Evolutionary conservation across 2,888 invertebrate genomes (phyloP).

Genomic region (Lasioglossum oenotherae): DNA sequence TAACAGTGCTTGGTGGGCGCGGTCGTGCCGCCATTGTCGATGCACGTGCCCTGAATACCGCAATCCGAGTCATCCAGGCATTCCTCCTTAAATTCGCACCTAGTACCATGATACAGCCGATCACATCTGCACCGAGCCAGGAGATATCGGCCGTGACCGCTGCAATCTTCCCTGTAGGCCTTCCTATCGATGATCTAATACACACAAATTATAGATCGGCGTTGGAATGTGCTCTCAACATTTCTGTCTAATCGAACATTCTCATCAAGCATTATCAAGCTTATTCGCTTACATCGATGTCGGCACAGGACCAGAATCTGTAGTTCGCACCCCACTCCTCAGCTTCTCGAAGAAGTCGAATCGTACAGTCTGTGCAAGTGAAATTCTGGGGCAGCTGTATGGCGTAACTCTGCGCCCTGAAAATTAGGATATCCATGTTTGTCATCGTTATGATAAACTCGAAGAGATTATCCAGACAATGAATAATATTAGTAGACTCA

Average conservation of each 20-base stretch:
- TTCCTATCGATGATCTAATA: conserved; percentile 86
- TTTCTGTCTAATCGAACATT: not conserved
- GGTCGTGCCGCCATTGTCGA: conserved; percentile 92
- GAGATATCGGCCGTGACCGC: conserved; percentile 92
- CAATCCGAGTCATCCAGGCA: conserved; percentile 94
- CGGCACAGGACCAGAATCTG: conserved; percentile 98
- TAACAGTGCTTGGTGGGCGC: conserved; percentile 94
- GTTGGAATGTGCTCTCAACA: not conserved
- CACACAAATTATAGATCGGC: conserved; percentile 2
- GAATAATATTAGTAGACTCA: conserved; percentile 85
- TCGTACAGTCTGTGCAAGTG: conserved; percentile 94
- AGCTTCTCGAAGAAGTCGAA: conserved; percentile 95
- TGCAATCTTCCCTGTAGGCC: conserved; percentile 93
- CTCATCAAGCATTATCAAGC: not conserved
- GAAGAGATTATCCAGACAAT: not conserved
- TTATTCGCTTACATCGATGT: conserved; percentile 90
- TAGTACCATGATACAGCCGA: conserved; percentile 91
- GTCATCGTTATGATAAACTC: not conserved
- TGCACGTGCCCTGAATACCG: conserved; percentile 93
- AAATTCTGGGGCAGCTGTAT: conserved; percentile 93
- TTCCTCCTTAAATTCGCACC: conserved; percentile 96
- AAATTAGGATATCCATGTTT: conserved; percentile 66
- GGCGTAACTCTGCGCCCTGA: conserved; percentile 92
- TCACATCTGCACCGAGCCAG: conserved; percentile 93
- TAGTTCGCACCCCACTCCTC: conserved; percentile 95